Evolutionary conservation across 2,797 vertebrate genomes (phyloP), one percentile per base, ranked within the genome.

Genomic region (Phyllotis vaccarum): DNA sequence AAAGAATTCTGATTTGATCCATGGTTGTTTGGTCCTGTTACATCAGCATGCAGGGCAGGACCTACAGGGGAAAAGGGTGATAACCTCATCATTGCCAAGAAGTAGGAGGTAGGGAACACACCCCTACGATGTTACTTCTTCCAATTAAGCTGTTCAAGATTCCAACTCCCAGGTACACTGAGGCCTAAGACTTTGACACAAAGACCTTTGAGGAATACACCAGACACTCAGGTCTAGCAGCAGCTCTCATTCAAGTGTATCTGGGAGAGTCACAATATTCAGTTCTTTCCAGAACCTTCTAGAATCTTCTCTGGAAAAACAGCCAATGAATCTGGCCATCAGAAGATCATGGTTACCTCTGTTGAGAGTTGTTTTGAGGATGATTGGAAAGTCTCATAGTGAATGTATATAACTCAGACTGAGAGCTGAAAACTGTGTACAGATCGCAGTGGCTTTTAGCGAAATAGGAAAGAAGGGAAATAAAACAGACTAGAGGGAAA

Each of bases 241-340:
- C 14, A 3, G 1, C 29, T 27, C 7, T 34, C 27, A 68, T 34
- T 40, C 43, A 2, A 5, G 5, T 49, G 40, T 60, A 75, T 75
- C n/a, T 12, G 24, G 2, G 74, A 86, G 21, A 83, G 24, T 80
- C 37, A 1, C 0, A 34, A 13, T 31, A 13, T 0, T 1, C 21
- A 21, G 17, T 16, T 6, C 3, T 54, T n/a, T 49, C 6, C 8
- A 70, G 62, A 5, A 2, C 1, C 31, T 2, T 0, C 29, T 17
- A 2, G 1, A 3, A 43, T 80, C 31, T 68, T 24, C 80, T 76
- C 64, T 95, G 34, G 52, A 88, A 72, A 87, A 68, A 40, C 16
- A 19, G 5, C 19, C 16, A 58, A 0, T 62, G 78, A 85, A n/a
- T 31, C 46, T 49, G 37, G 31, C 37, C 8, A 17, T 37, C 29